Base-by-base conservation (phyloP, 2,113 vertebrate genomes). In the Trogon surrucura region DNA sequence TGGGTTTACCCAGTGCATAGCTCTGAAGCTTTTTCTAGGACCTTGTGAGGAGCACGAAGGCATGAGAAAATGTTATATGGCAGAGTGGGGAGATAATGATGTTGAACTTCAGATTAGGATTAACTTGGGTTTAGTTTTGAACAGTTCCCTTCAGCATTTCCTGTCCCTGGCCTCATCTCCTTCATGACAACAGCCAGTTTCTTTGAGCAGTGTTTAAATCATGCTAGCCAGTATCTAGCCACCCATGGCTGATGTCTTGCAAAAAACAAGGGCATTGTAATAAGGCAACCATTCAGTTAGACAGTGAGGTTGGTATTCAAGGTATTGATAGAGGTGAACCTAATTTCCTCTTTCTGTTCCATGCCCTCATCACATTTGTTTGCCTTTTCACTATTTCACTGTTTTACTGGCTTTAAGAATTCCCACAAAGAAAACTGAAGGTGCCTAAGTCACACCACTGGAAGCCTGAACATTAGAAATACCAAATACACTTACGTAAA, bases 391-490 rank as follows among this genome's bases (percentile, higher is more conserved):
- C 21, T 36, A 18, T 56, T 58, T 83, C 80, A 73, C 29, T 32
- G 21, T 48, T 56, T 91, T 80, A 69, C 38, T 94, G 82, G 41
- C 34, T 89, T 94, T 84, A 65, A 87, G 64, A 80, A 62, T 51
- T 78, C 74, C 30, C 62, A 69, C 27, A 85, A 67, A 79, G 18
- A 27, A 64, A 34, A 47, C 25, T 38, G 34, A 56, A 86, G 67
- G 84, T 92, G 22, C 50, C 96, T 45, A 90, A 69, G 61, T 88
- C 73, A 74, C 73, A 81, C 26, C 22, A 32, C 34, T 87, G 58
- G 75, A 89, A 97, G 51, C 69, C 80, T 85, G 85, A 93, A 62
- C 26, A 32, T 58, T 65, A 88, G 51, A 91, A 89, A 94, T 69
- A 86, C 41, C 48, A 50, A 41, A 89, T 36, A 82, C 25, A 30